Conservation (phyloP, 2,888 invertebrate genomes). For the Agonopterix alstromeriana region DNA sequence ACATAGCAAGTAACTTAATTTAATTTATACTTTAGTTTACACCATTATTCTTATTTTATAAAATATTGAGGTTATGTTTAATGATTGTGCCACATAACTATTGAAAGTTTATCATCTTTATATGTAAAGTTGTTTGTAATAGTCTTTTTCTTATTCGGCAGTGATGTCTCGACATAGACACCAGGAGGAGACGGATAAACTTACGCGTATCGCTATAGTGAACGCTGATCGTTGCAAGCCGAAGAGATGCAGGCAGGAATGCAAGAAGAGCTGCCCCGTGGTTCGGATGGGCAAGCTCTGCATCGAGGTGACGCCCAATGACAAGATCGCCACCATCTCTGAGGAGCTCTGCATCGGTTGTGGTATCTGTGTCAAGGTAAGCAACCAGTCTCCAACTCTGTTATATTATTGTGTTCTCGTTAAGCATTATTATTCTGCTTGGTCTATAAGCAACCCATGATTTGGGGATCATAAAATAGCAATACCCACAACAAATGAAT, state of each 20-base stretch:
- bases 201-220: constrained; percentile 98
- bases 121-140: constrained; percentile 1
- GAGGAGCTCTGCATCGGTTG: constrained; percentile 99
- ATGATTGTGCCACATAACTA: constrained; percentile 55
- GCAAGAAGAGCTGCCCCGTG: constrained; percentile 99
- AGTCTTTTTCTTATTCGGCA: constrained; percentile 27
- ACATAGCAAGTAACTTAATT: neutral
- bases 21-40: constrained; percentile 10
- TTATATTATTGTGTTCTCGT: too few species aligned
- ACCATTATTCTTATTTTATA: constrained; percentile 22
- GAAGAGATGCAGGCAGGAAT: constrained; percentile 98
- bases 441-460: too few species aligned
- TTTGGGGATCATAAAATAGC: too few species aligned
- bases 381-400: too few species aligned
- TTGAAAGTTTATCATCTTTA: constrained; percentile 21
- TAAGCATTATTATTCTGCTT: too few species aligned
- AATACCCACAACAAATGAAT: too few species aligned
- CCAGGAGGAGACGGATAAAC: constrained; percentile 91
- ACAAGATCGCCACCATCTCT: constrained; percentile 97
- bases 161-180: constrained; percentile 78
- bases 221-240: constrained; percentile 99
- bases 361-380: constrained; percentile 99
- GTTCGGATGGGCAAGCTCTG: constrained; percentile 99
- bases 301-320: constrained; percentile 97
- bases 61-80: constrained; percentile 56